Base-by-base conservation (phyloP, 2,113 vertebrate species). In the Tragulus kanchil region DNA sequence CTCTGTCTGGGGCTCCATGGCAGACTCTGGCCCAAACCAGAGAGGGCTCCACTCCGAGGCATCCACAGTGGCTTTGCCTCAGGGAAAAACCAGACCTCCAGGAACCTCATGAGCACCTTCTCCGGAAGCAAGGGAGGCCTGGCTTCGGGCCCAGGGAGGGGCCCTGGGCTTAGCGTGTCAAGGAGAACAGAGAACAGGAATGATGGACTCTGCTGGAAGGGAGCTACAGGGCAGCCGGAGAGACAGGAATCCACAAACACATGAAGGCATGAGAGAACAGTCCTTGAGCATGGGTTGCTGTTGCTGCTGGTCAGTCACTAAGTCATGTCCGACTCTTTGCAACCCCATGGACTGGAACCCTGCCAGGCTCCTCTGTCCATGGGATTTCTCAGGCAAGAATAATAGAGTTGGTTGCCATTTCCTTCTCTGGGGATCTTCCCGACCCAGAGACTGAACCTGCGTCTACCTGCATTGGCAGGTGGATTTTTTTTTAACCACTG, bases 101-200 rank as follows among this genome's bases (percentile, higher is more conserved):
- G 1, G n/a, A 28, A 17, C 6, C 25, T 45, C 42, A 10, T 0
- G 5, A 12, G 17, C 3, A 31, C 0, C 1, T 0, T 14, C 50
- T 21, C 7, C 6, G 56, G 23, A 28, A 19, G 28, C 0, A 0
- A 17, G 0, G 9, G 59, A 31, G 19, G 54, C 75, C 14, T 7
- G 64, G 89, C 48, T 62, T 14, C 21, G 19, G 15, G 48, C 50
- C 2, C 3, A 28, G 45, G 13, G 17, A 9, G 45, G n/a, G 78
- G 31, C 56, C 15, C 25, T 9, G 17, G 14, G 73, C 48, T n/a
- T 7, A 21, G 31, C 3, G 1, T 19, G 56, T 56, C 42, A 31
- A 12, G 5, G 23, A 36, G 21, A 50, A 62, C 25, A 16, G 58
- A 36, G 89, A 71, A 19, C 12, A 65, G 48, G 28, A 89, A 90